Evolutionary conservation across 2,888 invertebrate species (phyloP).

Genomic region (Lycia hirtaria): DNA sequence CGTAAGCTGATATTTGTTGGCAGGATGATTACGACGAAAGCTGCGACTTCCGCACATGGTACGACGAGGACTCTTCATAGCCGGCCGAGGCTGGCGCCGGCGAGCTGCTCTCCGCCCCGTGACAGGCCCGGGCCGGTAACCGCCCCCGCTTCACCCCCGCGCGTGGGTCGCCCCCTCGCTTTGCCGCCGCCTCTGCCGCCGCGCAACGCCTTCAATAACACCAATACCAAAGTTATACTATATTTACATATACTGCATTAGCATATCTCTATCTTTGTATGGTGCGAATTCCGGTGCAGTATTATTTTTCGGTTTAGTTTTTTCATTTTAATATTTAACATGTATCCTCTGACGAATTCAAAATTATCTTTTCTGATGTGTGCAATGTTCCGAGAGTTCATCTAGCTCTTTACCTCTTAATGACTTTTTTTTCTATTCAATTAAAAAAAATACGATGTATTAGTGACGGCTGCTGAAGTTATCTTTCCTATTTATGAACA

Average conservation of each 20-base stretch:
- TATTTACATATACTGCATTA: slow-evolving; percentile 64
- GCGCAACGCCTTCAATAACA: slow-evolving; percentile 54
- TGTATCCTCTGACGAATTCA: slow-evolving; percentile 36
- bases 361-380: slow-evolving; percentile 28
- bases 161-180: not conserved
- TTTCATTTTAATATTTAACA: slow-evolving; percentile 25
- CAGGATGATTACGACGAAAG: slow-evolving; percentile 81
- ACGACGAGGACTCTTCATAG: slow-evolving; percentile 83
- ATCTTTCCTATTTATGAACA: slow-evolving; percentile 34
- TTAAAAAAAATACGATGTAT: slow-evolving; percentile 21
- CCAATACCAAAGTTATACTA: slow-evolving; percentile 81
- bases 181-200: slow-evolving; percentile 8
- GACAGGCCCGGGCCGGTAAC: slow-evolving; percentile 15
- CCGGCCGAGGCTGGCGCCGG: slow-evolving; percentile 48
- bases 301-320: slow-evolving; percentile 60
- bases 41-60: slow-evolving; percentile 78
- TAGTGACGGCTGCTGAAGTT: slow-evolving; percentile 47
- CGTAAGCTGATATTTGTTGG: slow-evolving; percentile 33
- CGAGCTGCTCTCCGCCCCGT: slow-evolving; percentile 36
- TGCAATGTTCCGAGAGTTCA: slow-evolving; percentile 19
- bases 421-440: slow-evolving; percentile 12
- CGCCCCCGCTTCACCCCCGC: slow-evolving; percentile 24
- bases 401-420: not conserved
- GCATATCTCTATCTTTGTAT: slow-evolving; percentile 57
- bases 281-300: slow-evolving; percentile 61